Conservation (phyloP, 2,888 invertebrate species). For the Galeopsomyia nigrocyanea region DNA sequence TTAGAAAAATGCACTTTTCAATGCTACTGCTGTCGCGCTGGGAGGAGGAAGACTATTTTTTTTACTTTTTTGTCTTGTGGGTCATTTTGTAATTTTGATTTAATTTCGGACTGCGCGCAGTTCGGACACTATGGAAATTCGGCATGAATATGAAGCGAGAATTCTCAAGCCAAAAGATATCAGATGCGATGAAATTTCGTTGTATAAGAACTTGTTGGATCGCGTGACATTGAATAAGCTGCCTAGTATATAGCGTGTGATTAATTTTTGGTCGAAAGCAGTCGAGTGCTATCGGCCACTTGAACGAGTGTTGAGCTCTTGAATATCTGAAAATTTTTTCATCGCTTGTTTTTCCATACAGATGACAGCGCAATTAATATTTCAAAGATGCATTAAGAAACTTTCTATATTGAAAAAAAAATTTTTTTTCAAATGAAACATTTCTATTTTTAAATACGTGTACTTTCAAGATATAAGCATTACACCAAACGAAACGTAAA, state of each 20-base stretch:
- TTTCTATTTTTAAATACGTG: no score
- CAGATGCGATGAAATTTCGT: neutral
- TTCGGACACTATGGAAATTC: neutral
- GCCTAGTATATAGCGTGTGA: slow-evolving; percentile 28
- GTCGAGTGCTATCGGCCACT: slow-evolving; percentile 41
- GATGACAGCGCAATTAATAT: no score
- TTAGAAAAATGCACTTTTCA: neutral
- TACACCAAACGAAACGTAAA: no score
- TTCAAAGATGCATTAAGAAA: no score
- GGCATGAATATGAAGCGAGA: slow-evolving; percentile 31
- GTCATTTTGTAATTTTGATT: slow-evolving; percentile 14
- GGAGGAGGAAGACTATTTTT: no score
- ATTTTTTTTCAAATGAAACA: no score
- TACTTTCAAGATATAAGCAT: no score
- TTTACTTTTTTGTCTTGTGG: no score
- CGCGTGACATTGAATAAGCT: slow-evolving; percentile 43
- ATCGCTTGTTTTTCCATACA: neutral
- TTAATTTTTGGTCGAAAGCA: slow-evolving; percentile 44
- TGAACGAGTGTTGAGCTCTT: slow-evolving; percentile 47
- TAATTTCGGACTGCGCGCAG: neutral
- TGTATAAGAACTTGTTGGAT: slow-evolving; percentile 12
- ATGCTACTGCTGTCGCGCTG: neutral
- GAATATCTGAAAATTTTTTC: slow-evolving; percentile 32
- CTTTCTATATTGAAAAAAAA: no score
- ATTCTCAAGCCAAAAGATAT: neutral